Conservation (phyloP, 2,113 vertebrate genomes). For the Alligator mississippiensis region DNA sequence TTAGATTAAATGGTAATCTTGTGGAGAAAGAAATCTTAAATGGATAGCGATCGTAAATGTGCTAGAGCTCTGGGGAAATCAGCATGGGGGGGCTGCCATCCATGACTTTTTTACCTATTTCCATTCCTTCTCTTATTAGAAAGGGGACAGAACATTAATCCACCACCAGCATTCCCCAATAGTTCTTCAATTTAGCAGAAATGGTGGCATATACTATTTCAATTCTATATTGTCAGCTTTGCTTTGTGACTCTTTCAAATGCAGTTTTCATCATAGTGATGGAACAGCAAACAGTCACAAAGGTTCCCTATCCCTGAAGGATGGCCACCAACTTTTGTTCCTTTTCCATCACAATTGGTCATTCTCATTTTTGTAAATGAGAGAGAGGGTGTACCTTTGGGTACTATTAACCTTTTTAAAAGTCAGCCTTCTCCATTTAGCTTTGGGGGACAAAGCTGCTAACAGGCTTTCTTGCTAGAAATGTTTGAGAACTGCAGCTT, state of each 20-base stretch:
- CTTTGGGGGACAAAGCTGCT: not conserved
- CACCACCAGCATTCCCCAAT: not conserved
- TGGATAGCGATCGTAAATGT: not conserved
- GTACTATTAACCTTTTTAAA: conserved; percentile 65
- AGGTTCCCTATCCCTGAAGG: conserved; percentile 12
- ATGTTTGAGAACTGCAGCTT: conserved; percentile 18
- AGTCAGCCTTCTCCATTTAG: conserved; percentile 47
- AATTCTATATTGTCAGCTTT: not conserved
- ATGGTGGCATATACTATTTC: not conserved
- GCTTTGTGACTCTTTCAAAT: not conserved
- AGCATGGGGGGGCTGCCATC: not conserved
- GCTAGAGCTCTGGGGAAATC: not conserved
- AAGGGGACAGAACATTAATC: not conserved
- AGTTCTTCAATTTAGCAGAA: not conserved
- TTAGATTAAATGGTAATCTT: not conserved
- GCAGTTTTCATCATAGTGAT: not conserved
- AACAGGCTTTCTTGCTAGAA: conserved; percentile 12
- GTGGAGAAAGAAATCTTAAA: not conserved
- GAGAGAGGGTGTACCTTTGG: conserved; percentile 13
- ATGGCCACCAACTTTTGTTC: not conserved
- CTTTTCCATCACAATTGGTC: conserved; percentile 33
- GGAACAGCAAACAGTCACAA: not conserved
- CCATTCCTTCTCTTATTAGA: not conserved
- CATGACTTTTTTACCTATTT: not conserved
- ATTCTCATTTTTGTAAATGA: conserved; percentile 45